A percentile compares a stretch with the other conserved stretches of the same genome.
phyloP scores from a whole-genome alignment of 2,113 vertebrate genomes.

The Macquaria ambigua region DNA sequence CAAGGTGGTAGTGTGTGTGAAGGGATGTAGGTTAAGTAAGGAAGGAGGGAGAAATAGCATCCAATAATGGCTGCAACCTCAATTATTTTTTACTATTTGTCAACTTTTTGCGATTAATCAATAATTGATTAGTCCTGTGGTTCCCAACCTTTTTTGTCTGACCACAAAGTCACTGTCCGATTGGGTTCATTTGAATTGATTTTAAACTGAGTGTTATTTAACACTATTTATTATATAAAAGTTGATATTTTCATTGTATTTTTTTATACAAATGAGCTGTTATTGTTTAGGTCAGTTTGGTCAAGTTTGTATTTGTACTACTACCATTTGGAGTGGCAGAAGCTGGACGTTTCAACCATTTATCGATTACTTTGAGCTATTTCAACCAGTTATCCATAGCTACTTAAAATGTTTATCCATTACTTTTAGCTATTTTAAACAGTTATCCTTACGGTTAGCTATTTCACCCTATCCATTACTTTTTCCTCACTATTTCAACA shows the following conservation, averaged over 20 bases:
- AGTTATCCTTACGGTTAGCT: no score
- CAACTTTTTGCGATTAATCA: background rate
- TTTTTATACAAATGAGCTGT: background rate
- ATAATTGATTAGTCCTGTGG: background rate
- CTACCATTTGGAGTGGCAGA: background rate
- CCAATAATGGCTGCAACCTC: background rate
- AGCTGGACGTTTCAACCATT: background rate
- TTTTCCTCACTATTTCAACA: no score
- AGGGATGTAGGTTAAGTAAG: background rate
- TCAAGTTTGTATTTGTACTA: background rate
- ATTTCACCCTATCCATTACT: no score
- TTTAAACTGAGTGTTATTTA: background rate
- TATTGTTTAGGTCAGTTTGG: background rate
- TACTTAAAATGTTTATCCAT: background rate
- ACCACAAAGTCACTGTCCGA: background rate
- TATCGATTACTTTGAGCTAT: background rate
- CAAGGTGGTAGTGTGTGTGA: slow-evolving; percentile 41
- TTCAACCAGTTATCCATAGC: background rate
- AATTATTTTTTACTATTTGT: background rate
- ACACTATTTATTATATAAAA: background rate
- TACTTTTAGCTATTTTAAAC: no score
- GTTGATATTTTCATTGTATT: no score
- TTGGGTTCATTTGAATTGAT: background rate
- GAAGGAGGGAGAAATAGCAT: background rate
- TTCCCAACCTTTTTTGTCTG: background rate